Percentiles rank a stretch among this genome's conserved stretches.
phyloP scores from a whole-genome alignment of 2,888 invertebrate genomes.

The Dynastes maya region DNA sequence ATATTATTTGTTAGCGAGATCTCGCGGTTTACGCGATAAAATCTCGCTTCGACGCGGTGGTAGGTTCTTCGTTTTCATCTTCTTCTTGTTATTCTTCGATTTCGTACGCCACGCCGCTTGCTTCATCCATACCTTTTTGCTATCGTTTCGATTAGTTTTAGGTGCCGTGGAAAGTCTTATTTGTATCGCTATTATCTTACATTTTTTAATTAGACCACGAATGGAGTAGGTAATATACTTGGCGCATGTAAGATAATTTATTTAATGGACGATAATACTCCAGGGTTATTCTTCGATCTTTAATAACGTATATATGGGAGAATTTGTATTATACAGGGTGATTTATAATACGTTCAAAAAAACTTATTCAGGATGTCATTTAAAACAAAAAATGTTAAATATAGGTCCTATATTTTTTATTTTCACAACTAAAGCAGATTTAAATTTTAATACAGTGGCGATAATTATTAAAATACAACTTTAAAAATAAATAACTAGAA shows the following conservation, averaged over 20 bases:
- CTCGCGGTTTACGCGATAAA: slow-evolving; percentile 23
- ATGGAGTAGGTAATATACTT: neutral
- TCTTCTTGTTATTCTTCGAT: neutral
- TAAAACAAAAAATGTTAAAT: no score
- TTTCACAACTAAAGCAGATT: no score
- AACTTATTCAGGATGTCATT: no score
- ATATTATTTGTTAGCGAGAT: slow-evolving; percentile 35
- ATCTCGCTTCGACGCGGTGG: slow-evolving; percentile 27
- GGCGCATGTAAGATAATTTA: slow-evolving; percentile 18
- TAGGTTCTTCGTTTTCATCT: neutral
- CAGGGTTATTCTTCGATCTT: neutral
- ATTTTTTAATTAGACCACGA: neutral
- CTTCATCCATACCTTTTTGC: slow-evolving; percentile 1
- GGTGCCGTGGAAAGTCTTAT: slow-evolving; percentile 26
- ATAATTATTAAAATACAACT: no score
- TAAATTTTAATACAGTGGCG: no score
- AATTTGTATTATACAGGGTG: neutral
- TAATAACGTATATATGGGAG: neutral
- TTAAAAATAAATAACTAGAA: no score
- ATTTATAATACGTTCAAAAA: no score
- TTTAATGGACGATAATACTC: slow-evolving; percentile 20
- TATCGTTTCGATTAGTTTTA: slow-evolving; percentile 29
- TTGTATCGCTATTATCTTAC: slow-evolving; percentile 23
- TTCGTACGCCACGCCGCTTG: neutral
- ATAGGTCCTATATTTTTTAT: no score